Conservation (phyloP, 2,113 vertebrate genomes). For the Bos indicus region DNA sequence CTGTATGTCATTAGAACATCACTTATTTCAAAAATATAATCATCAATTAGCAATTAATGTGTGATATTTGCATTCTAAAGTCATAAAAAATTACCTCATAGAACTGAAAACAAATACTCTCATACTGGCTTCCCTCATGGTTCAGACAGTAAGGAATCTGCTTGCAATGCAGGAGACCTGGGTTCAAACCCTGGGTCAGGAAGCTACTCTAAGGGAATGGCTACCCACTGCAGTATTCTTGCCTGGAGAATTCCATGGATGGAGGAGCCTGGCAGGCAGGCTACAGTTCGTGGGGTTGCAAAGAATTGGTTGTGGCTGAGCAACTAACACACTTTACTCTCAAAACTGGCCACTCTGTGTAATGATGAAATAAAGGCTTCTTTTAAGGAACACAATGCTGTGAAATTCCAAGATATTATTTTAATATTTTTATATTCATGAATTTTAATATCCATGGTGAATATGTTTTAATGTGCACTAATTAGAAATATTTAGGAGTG, state of each 20-base stretch:
- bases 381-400: not conserved
- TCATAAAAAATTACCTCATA: not conserved
- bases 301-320: accelerated
- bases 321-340: not conserved
- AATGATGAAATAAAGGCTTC: not conserved
- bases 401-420: not conserved
- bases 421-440: not conserved
- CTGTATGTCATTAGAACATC: not conserved
- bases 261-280: not conserved
- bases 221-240: not conserved
- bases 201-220: not conserved
- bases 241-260: not conserved
- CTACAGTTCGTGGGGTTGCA: not conserved
- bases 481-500: not conserved
- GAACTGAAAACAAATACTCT: not conserved
- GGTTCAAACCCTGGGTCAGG: not conserved
- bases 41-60: not conserved
- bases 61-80: not conserved
- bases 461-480: not conserved
- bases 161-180: not conserved
- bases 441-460: not conserved
- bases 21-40: not conserved
- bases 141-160: not conserved
- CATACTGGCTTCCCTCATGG: not conserved
- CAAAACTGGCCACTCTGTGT: not conserved